Evolutionary conservation across 2,888 invertebrate species (phyloP).

Genomic region (Cephus runcator): DNA sequence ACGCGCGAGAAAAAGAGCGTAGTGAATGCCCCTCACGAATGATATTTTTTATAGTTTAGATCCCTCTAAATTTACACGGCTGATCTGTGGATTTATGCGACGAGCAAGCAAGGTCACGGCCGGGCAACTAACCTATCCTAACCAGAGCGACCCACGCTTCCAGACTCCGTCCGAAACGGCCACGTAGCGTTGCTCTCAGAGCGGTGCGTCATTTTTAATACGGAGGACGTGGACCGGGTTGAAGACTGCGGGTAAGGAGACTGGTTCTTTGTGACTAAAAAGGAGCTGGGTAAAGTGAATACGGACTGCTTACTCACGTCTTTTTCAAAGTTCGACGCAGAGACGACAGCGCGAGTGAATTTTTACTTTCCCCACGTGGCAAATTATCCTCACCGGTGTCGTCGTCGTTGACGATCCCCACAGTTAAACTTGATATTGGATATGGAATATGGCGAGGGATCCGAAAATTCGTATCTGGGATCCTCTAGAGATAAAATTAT

Average conservation of each 20-base stretch:
- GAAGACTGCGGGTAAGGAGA: background rate
- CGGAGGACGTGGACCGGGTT: background rate
- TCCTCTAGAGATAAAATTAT: too few relatives aligned
- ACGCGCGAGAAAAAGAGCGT: background rate
- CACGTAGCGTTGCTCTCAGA: background rate
- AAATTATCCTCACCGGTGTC: background rate
- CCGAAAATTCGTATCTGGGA: background rate
- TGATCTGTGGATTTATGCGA: constrained; percentile 6
- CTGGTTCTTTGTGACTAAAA: background rate
- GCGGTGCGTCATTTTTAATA: background rate
- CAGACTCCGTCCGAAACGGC: background rate
- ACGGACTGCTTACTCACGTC: background rate
- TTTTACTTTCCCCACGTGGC: background rate
- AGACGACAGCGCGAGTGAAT: background rate
- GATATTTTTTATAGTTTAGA: background rate
- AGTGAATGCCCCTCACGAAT: background rate
- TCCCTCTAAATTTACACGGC: background rate
- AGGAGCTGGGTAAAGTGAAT: background rate
- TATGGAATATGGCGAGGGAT: background rate
- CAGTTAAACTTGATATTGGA: background rate
- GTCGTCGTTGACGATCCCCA: background rate
- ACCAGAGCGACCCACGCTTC: constrained; percentile 9
- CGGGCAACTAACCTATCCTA: constrained; percentile 23
- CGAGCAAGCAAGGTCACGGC: constrained; percentile 27
- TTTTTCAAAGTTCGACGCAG: background rate